phyloP scores from a whole-genome alignment of 2,797 vertebrate species.

The Argyrosomus regius region DNA sequence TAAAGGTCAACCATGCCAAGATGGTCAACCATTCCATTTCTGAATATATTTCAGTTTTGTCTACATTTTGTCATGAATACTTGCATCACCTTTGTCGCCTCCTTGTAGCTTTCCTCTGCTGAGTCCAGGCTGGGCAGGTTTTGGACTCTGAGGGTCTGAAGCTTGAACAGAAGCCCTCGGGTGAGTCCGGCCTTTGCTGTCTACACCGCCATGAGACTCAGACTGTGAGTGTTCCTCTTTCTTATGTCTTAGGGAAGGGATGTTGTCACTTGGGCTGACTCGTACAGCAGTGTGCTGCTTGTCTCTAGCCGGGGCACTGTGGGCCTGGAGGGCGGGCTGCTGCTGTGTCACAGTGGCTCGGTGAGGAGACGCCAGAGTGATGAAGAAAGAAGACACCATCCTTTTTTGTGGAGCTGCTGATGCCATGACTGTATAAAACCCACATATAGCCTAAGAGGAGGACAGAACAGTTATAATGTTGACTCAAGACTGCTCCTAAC shows the following conservation, averaged over 20 bases:
- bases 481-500: neutral
- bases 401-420: constrained; percentile 85
- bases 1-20: neutral
- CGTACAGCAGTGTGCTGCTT: constrained; percentile 37
- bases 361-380: constrained; percentile 90
- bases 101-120: constrained; percentile 42
- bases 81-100: constrained; percentile 42
- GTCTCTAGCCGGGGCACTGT: constrained; percentile 58
- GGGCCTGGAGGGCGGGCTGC: constrained; percentile 68
- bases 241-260: constrained; percentile 40
- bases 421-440: constrained; percentile 75
- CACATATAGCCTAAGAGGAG: constrained; percentile 41
- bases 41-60: neutral
- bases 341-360: constrained; percentile 81
- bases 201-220: constrained; percentile 9
- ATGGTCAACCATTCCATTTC: neutral
- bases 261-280: constrained; percentile 53
- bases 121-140: constrained; percentile 22
- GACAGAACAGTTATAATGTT: constrained; percentile 16
- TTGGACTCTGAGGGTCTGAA: constrained; percentile 33
- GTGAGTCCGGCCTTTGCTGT: constrained; percentile 22
- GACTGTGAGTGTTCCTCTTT: constrained; percentile 44
- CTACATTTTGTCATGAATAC: constrained; percentile 41
- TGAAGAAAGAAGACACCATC: constrained; percentile 93
- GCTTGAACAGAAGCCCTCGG: neutral